Percentiles rank a stretch among this genome's conserved stretches.
Conservation (phyloP, 2,797 vertebrate genomes). For the Darevskia nairensis region DNA sequence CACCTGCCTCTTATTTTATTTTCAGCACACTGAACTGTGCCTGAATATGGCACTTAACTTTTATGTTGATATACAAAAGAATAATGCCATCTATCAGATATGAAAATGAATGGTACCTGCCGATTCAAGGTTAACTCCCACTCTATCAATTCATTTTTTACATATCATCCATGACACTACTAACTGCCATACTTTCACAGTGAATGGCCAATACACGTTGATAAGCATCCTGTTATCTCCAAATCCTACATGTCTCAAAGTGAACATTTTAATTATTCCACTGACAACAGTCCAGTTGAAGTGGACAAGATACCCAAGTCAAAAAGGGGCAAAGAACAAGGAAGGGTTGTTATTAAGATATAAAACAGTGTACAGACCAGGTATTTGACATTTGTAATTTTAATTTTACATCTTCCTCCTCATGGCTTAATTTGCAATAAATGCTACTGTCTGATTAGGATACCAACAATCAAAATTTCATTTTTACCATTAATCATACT, state of each 20-base stretch:
- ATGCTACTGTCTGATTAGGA: not conserved
- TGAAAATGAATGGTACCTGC: accelerated
- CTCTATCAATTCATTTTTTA: not conserved
- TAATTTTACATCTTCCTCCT: not conserved
- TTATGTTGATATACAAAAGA: constrained; percentile 1
- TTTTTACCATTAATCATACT: not conserved
- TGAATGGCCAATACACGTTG: not conserved
- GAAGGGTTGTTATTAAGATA: not conserved
- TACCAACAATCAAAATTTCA: not conserved
- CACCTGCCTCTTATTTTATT: constrained; percentile 10
- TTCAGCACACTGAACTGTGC: constrained; percentile 53
- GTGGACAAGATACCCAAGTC: not conserved
- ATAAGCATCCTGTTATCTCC: not conserved
- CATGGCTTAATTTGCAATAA: not conserved
- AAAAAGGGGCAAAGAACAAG: not conserved
- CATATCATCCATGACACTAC: not conserved
- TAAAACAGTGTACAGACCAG: not conserved
- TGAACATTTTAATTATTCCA: not conserved
- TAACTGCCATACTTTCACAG: not conserved
- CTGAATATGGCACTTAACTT: not conserved
- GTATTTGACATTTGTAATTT: not conserved
- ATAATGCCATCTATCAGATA: constrained; percentile 31
- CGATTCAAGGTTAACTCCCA: not conserved
- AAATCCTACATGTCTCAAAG: not conserved
- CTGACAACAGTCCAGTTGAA: not conserved